These are phyloP conservation scores for Neoascia interrupta DNA, from an alignment of 2,888 invertebrate species.

Conservation along the genomic window DNA sequence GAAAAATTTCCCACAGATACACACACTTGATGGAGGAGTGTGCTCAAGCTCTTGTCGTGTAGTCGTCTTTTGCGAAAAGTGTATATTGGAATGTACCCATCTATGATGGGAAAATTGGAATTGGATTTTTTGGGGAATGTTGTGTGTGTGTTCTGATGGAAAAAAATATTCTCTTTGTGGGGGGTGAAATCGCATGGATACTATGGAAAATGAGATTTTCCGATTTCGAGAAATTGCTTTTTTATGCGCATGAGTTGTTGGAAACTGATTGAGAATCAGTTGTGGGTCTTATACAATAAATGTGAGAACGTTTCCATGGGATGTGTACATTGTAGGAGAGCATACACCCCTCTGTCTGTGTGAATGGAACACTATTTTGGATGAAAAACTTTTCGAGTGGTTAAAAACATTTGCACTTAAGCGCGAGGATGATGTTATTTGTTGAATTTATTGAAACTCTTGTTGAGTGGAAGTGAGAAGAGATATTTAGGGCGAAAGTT, in stretches of 20 bases:
- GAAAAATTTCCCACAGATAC: slow-evolving; percentile 57
- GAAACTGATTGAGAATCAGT: too few relatives aligned
- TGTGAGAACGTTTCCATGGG: slow-evolving; percentile 2
- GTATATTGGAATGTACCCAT: slow-evolving; percentile 40
- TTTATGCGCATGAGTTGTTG: too few relatives aligned
- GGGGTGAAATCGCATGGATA: slow-evolving; percentile 35
- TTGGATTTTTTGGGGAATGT: not conserved
- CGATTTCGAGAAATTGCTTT: too few relatives aligned
- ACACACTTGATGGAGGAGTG: slow-evolving; percentile 31
- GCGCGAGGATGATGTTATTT: slow-evolving; percentile 35
- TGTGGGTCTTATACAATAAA: too few relatives aligned
- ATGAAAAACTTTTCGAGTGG: slow-evolving; percentile 1
- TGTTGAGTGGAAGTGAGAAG: slow-evolving; percentile 15
- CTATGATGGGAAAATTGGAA: slow-evolving; percentile 37
- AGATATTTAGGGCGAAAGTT: slow-evolving; percentile 6
- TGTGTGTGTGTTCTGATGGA: slow-evolving; percentile 9
- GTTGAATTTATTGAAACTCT: slow-evolving; percentile 16
- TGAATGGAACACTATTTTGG: not conserved
- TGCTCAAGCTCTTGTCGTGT: slow-evolving; percentile 28
- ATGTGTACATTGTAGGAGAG: slow-evolving; percentile 7
- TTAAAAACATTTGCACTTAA: slow-evolving; percentile 32
- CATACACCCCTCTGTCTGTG: too few relatives aligned
- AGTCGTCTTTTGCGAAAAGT: slow-evolving; percentile 21
- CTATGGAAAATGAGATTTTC: slow-evolving; percentile 25
- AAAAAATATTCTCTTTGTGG: slow-evolving; percentile 39